phyloP scores from a whole-genome alignment of 2,888 invertebrate genomes.

The Penaeus monodon region DNA sequence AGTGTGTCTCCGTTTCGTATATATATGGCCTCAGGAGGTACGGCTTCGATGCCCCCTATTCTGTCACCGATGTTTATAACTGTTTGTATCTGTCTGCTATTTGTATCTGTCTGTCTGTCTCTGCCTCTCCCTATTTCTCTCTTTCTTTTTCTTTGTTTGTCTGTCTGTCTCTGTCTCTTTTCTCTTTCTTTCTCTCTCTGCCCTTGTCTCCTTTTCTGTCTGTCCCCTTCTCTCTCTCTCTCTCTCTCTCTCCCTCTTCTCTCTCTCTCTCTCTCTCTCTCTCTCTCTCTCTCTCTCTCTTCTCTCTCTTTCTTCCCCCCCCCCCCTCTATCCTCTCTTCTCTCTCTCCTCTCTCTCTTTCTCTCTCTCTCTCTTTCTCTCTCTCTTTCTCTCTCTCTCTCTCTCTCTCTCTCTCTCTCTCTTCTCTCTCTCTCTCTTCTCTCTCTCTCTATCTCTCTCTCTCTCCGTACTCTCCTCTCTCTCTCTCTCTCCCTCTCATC shows the following conservation, averaged over 20 bases:
- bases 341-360: not conserved
- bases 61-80: not conserved
- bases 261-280: not conserved
- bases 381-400: not conserved
- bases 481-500: too few relatives aligned
- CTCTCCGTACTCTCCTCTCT: too few relatives aligned
- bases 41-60: not conserved
- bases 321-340: not conserved
- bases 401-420: too few relatives aligned
- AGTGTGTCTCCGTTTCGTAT: conserved; percentile 92
- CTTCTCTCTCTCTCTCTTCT: too few relatives aligned
- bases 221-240: not conserved
- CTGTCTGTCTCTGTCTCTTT: not conserved
- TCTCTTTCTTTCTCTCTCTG: not conserved
- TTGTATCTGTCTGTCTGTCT: not conserved
- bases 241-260: conserved; percentile 15
- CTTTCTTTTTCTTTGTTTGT: not conserved
- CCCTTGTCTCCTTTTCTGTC: not conserved
- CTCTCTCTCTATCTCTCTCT: too few relatives aligned
- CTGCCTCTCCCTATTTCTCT: conserved; percentile 1
- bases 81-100: too few relatives aligned
- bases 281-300: not conserved
- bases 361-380: not conserved
- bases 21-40: conserved; percentile 84
- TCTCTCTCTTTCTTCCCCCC: not conserved